These are phyloP conservation scores for Cydia pomonella DNA, from an alignment of 1,140 invertebrate genomes.

Conservation along the genomic window DNA sequence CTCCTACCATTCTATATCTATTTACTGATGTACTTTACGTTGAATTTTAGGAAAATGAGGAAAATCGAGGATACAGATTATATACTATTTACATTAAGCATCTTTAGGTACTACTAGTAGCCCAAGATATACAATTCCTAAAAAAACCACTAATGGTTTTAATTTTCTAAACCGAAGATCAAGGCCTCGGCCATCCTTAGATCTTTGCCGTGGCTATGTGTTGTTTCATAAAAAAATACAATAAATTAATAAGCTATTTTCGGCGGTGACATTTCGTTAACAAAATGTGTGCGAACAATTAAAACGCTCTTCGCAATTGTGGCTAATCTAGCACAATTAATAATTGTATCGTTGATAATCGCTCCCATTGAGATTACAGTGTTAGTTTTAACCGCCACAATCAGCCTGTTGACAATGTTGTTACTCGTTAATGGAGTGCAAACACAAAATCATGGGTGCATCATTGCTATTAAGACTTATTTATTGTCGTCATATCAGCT, in stretches of 20 bases:
- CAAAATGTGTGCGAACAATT: slow-evolving; percentile 4
- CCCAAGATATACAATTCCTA: no score
- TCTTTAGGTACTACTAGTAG: no score
- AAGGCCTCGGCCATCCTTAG: not conserved
- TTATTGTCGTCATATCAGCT: not conserved
- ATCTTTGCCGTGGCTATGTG: not conserved
- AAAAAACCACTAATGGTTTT: no score
- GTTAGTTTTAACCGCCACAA: not conserved
- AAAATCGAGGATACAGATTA: no score
- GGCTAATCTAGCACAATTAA: slow-evolving; percentile 7
- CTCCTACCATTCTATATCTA: no score
- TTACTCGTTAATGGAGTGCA: not conserved
- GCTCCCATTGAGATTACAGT: slow-evolving; percentile 6
- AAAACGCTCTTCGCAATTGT: not conserved
- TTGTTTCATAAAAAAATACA: not conserved
- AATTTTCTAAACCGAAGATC: not conserved
- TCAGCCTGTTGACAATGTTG: not conserved
- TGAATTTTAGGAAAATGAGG: no score
- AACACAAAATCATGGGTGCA: not conserved
- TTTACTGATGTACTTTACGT: no score
- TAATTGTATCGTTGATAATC: not conserved
- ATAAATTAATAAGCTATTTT: slow-evolving; percentile 1
- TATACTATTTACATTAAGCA: no score
- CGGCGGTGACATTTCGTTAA: not conserved
- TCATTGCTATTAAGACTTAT: not conserved